Conservation (phyloP, 2,888 invertebrate genomes). For the Epistrophe grossulariae region DNA sequence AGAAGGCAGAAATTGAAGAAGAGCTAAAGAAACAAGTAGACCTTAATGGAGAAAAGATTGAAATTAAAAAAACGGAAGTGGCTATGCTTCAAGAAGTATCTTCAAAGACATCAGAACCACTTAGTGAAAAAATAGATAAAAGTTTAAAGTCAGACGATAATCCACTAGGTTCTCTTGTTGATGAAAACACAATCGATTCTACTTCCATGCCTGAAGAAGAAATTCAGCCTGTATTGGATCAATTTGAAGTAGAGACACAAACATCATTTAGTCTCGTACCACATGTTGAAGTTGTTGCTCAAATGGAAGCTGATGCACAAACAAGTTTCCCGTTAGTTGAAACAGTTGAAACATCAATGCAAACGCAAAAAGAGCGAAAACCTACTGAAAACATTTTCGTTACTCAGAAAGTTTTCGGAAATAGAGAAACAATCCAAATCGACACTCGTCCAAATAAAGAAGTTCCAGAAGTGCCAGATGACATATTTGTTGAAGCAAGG, state of each 20-base stretch:
- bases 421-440: conserved; percentile 89
- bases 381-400: conserved; percentile 88
- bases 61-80: too few species aligned
- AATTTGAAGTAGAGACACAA: conserved; percentile 87
- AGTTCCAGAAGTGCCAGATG: conserved; percentile 85
- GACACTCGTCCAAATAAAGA: conserved; percentile 87
- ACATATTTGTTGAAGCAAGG: conserved; percentile 89
- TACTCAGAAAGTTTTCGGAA: conserved; percentile 87
- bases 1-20: conserved; percentile 78
- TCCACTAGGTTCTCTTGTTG: conserved; percentile 80
- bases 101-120: not conserved
- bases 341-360: conserved; percentile 81
- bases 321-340: conserved; percentile 84
- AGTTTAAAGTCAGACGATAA: conserved; percentile 13
- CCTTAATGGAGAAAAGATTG: not conserved
- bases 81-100: not conserved
- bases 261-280: conserved; percentile 86
- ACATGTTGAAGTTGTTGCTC: conserved; percentile 83
- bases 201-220: conserved; percentile 90
- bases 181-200: conserved; percentile 87
- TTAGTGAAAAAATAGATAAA: not conserved
- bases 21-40: not conserved
- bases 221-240: conserved; percentile 80
- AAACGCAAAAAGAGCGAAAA: conserved; percentile 83
- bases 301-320: conserved; percentile 86